Evolutionary conservation across 2,113 vertebrate genomes (phyloP), one percentile per base, ranked within the genome.

Genomic region (Hippocampus comes): DNA sequence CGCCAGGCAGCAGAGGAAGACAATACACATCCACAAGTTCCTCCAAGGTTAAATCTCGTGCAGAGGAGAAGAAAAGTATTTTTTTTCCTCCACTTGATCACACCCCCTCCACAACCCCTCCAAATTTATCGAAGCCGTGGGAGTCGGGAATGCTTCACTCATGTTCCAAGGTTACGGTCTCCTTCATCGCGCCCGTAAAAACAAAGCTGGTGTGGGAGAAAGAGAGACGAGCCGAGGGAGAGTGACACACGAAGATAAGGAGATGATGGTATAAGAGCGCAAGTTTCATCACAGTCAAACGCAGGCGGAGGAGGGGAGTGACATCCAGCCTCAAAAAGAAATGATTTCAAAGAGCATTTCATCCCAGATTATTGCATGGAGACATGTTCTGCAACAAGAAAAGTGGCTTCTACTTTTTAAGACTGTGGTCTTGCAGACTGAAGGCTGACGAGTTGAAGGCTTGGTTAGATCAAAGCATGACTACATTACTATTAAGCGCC

Each of bases 81-180:
- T 80, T 63, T 63, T 55, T 51, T 63, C 61, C 12, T 27, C 27
- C n/a, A 25, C 25, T 46, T 27, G 21, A 56, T 56, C 6, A 1
- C 9, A 1, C n/a, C 11, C 60, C 27, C 27, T 38, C 34, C 34
- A 38, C 34, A 38, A 38, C 5, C 34, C 67, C 56, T 72, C 67
- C 48, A 7, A 53, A 73, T 71, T 63, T 72, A 72, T 70, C 75
- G 70, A 64, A 70, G 71, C 60, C 38, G 76, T 72, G 68, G 73
- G 84, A 81, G 83, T 72, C 27, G 69, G 64, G 60, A 79, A 46
- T 67, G 59, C 71, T 79, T 66, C 77, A 77, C 71, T 81, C 78
- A 74, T 76, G 75, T 78, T 84, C 84, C 82, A 86, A 87, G 82
- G 81, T 83, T 79, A 76, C 81, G 67, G 49, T 82, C 66, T 64